These are phyloP conservation scores for Rotaria magnacalcarata DNA, from an alignment of 2,888 invertebrate species.

Conservation along the genomic window DNA sequence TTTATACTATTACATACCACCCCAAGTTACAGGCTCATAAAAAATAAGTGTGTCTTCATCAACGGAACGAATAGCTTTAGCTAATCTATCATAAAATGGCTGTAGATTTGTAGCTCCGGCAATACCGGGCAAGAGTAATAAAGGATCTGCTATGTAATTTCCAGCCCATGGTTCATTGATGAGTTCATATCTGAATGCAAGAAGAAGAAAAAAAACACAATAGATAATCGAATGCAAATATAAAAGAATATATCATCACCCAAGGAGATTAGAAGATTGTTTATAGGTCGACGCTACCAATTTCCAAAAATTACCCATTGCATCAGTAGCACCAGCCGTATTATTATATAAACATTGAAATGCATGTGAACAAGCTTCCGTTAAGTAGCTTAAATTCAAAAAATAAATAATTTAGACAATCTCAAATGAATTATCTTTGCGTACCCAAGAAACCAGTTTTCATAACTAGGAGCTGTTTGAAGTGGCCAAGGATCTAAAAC, in stretches of 20 bases:
- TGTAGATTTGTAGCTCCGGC: constrained; percentile 49
- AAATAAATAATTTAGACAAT: not conserved
- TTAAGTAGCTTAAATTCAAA: constrained; percentile 50
- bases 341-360: constrained; percentile 52
- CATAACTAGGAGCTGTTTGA: too few species aligned
- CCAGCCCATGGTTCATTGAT: constrained; percentile 53
- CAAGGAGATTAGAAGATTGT: too few species aligned
- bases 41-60: constrained; percentile 50
- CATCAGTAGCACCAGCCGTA: constrained; percentile 46
- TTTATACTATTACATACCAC: constrained; percentile 34
- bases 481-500: not conserved
- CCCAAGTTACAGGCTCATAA: constrained; percentile 53
- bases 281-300: too few species aligned
- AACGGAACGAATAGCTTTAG: constrained; percentile 49
- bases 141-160: constrained; percentile 49
- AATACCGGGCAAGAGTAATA: constrained; percentile 49
- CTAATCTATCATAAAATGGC: constrained; percentile 47
- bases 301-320: not conserved
- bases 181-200: constrained; percentile 48
- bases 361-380: constrained; percentile 49
- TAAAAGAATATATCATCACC: too few species aligned
- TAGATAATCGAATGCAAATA: too few species aligned
- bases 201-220: too few species aligned
- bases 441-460: too few species aligned
- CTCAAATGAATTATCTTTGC: not conserved